These are phyloP conservation scores for Agrotis segetum DNA, from an alignment of 2,888 invertebrate genomes.

Conservation along the genomic window DNA sequence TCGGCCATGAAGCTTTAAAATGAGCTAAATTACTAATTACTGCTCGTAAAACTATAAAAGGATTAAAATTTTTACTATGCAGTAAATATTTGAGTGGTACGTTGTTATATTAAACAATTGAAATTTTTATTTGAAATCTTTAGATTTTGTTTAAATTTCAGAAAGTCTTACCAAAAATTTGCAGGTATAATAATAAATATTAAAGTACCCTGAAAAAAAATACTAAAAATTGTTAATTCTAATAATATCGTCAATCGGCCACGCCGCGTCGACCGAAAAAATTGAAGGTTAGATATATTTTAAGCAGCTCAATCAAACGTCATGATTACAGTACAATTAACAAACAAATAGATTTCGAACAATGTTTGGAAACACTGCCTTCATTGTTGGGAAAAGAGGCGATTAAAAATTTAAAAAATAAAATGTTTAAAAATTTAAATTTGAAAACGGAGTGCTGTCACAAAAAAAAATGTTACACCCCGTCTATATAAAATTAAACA, in stretches of 20 bases:
- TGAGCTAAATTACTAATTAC: too few species aligned
- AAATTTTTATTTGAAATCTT: neutral
- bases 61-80: too few species aligned
- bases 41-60: neutral
- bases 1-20: neutral
- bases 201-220: neutral
- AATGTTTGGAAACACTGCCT: constrained; percentile 55
- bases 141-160: neutral
- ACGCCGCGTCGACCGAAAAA: constrained; percentile 75
- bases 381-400: constrained; percentile 39
- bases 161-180: neutral
- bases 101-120: neutral
- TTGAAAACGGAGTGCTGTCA: too few species aligned
- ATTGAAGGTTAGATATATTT: constrained; percentile 85
- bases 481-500: neutral
- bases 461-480: too few species aligned
- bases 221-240: neutral
- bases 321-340: constrained; percentile 57
- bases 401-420: neutral
- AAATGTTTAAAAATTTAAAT: neutral
- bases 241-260: constrained; percentile 78
- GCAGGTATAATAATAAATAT: neutral
- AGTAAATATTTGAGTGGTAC: neutral
- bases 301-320: constrained; percentile 74
- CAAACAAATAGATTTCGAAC: constrained; percentile 45